Percentiles rank a stretch among this genome's conserved stretches.
Conservation (phyloP, 2,888 invertebrate genomes). For the Trimorus sp. region DNA sequence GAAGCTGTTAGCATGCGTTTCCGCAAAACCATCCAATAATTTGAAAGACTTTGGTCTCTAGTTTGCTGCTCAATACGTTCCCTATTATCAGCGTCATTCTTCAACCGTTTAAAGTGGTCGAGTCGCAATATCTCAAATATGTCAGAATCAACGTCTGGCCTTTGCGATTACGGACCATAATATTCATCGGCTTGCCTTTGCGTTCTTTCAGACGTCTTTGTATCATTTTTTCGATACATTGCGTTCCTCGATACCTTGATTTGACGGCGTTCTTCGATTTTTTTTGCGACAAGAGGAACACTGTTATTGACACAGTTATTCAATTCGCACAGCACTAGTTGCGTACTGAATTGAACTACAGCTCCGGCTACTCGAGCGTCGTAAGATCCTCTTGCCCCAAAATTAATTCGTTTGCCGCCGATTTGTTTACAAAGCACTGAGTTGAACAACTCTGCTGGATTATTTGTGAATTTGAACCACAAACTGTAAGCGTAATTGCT, state of each 20-base stretch:
- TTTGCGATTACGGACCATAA: constrained; percentile 61
- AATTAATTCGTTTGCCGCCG: constrained; percentile 44
- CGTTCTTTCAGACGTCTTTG: neutral
- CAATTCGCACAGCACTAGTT: constrained; percentile 28
- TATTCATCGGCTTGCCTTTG: constrained; percentile 34
- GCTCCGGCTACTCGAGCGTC: constrained; percentile 38
- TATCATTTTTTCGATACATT: constrained; percentile 6
- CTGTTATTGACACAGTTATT: constrained; percentile 2
- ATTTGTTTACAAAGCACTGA: constrained; percentile 39
- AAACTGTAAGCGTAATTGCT: constrained; percentile 38
- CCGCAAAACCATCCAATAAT: constrained; percentile 42
- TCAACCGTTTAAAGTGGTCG: constrained; percentile 51
- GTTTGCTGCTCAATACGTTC: constrained; percentile 11
- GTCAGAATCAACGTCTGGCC: constrained; percentile 52
- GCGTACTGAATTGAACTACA: constrained; percentile 52
- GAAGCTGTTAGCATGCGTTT: constrained; percentile 57
- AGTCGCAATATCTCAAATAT: constrained; percentile 11
- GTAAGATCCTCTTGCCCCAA: constrained; percentile 34
- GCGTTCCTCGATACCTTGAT: constrained; percentile 10
- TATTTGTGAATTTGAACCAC: constrained; percentile 42
- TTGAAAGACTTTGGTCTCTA: constrained; percentile 32
- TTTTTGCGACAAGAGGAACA: constrained; percentile 22
- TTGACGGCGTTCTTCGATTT: constrained; percentile 42
- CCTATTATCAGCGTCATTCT: constrained; percentile 13
- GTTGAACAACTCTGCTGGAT: constrained; percentile 44